phyloP scores from a whole-genome alignment of 2,888 invertebrate species.

The Halocaridina rubra region DNA sequence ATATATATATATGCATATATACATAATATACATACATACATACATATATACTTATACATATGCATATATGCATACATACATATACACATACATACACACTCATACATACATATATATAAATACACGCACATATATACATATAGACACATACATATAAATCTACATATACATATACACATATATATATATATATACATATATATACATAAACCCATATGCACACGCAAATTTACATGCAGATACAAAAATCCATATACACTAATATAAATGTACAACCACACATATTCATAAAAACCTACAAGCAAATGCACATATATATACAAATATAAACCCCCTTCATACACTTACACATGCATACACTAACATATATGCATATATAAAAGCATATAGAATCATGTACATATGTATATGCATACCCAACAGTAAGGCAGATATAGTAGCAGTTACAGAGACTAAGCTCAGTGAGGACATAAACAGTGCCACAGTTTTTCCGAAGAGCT shows the following conservation, averaged over 20 bases:
- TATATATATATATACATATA: conserved; percentile 5
- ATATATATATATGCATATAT: background rate
- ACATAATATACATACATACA: background rate
- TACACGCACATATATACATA: too few relatives aligned
- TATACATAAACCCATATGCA: background rate
- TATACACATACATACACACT: background rate
- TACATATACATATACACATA: background rate
- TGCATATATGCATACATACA: background rate
- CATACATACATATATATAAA: too few relatives aligned
- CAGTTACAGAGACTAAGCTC: too few relatives aligned
- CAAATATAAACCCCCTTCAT: background rate
- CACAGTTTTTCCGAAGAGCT: too few relatives aligned
- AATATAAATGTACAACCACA: background rate
- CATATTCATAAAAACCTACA: background rate
- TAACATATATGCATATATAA: too few relatives aligned
- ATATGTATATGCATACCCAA: too few relatives aligned
- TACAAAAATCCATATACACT: background rate
- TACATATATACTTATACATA: too few relatives aligned
- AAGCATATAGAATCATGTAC: too few relatives aligned
- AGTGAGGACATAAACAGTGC: too few relatives aligned
- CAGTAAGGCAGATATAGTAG: too few relatives aligned
- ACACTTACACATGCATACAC: background rate
- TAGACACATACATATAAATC: background rate
- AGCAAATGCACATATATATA: background rate
- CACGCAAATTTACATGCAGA: background rate